Percentiles rank a stretch among this genome's conserved stretches.
Conservation (phyloP, 2,888 invertebrate genomes). For the Noctua janthe region DNA sequence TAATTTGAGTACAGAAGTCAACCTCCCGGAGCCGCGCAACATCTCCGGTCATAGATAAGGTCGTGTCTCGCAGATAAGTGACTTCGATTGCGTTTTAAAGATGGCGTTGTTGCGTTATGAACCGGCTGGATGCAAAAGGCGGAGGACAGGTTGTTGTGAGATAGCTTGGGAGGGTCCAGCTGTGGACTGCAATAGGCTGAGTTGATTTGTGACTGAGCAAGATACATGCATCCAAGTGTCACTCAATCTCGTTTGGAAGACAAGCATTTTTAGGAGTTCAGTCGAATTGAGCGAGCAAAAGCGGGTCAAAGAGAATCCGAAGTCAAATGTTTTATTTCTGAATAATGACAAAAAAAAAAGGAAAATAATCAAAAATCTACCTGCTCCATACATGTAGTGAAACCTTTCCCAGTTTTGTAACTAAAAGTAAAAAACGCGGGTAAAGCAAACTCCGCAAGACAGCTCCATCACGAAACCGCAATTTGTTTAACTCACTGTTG, state of each 20-base stretch:
- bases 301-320: neutral
- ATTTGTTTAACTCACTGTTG: constrained; percentile 45
- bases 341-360: neutral
- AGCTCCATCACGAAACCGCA: constrained; percentile 13
- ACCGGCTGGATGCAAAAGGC: neutral
- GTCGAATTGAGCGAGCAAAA: neutral
- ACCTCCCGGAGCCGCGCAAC: constrained; percentile 57
- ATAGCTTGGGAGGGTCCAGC: neutral
- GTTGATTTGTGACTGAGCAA: neutral
- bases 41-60: constrained; percentile 66
- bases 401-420: neutral
- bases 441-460: neutral
- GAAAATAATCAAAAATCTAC: neutral
- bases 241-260: neutral
- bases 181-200: neutral
- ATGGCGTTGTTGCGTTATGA: neutral
- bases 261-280: neutral
- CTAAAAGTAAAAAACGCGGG: neutral
- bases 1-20: constrained; percentile 83
- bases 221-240: neutral
- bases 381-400: neutral
- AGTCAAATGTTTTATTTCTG: neutral
- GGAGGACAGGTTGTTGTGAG: neutral
- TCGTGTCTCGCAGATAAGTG: constrained; percentile 56
- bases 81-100: constrained; percentile 5